Base-by-base conservation (phyloP, 2,888 invertebrate species). In the Lingula anatina region DNA sequence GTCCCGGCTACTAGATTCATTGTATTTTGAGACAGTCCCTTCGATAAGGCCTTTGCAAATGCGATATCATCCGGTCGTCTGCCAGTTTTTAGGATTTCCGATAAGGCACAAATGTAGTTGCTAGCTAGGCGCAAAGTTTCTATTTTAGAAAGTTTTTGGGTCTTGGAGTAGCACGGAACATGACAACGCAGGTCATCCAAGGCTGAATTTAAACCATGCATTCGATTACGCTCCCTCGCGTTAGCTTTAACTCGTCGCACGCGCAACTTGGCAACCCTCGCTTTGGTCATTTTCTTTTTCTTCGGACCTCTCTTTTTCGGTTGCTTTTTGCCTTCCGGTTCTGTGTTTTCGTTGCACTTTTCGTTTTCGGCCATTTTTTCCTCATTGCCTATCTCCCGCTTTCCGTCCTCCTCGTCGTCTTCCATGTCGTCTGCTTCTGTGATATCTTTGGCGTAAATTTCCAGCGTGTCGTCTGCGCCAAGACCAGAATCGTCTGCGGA, bases 121-220 rank as follows among this genome's bases (percentile, higher is more conserved):
- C 83, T 75, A 0, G 86, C 85, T 57, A 86, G 70, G 9, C 85
- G 80, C 2, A 86, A 75, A 0, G 86, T 86, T 76, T 86, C 86
- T 53, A 82, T 82, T 66, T 83, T 82, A 45, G 81, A 81, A 42
- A 82, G 66, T 62, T 81, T 82, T 62, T 82, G 82, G 3, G 76
- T 75, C 54, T 70, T 71, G 12, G 77, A 78, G 54, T 73, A 69
- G 43, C 79, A 73, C 12, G 80, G 80, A 36, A 80, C 75, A 52
- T 77, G 72, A 44, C 75, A 68, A 18, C 85, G 75, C 12, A 85
- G 74, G 40, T 78, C 76, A 63, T 86, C 85, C 60, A 85, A 71
- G 3, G 85, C 85, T 5, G 82, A 81, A 66, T 85, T 85, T 49
- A 85, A 71, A 4, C 84, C 84, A 61, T 85, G 85, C 85, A 85